Base-by-base conservation (phyloP, 2,797 vertebrate genomes). In the Paratrypauchen microcephalus region DNA sequence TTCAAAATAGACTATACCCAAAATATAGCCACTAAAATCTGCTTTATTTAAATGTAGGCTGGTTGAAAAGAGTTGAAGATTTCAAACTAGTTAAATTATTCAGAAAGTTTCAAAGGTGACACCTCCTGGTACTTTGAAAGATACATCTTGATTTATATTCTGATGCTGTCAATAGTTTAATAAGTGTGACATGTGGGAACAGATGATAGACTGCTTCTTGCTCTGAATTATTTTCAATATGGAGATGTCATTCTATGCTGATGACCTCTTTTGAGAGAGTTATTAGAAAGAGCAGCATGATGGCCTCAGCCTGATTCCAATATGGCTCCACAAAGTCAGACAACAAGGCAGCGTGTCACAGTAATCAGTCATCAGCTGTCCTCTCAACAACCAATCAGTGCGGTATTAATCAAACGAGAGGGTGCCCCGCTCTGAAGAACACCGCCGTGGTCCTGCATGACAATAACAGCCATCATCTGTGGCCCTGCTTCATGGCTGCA, bases 291-390 rank as follows among this genome's bases (percentile, higher is more conserved):
- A 78, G 61, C 79, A 73, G 72, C 79, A 77, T 79, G 69, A 80
- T 54, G 76, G 74, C 73, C 75, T 77, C 71, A 50, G 74, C 76
- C 75, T 81, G 66, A 82, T 88, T 88, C 78, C 77, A 75, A 71
- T 79, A 68, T 79, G 72, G 72, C 63, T 77, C 74, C 61, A 77
- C 82, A 83, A 90, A 89, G 85, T 85, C 79, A 85, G 83, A 88
- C 83, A 87, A 75, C 78, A 78, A 74, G 75, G 60, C 64, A 3
- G 26, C 68, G 70, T 78, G 78, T 84, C 78, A 68, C 65, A 85
- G 74, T 74, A 74, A 89, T 89, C 86, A 86, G 75, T 89, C 82
- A 91, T 80, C 82, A 78, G 78, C 77, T 72, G 86, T 84, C 72
- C 78, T 78, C 76, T 86, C 78, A 78, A 66, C 75, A 80, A 65